These are phyloP conservation scores for Labrus mixtus DNA, from an alignment of 2,113 vertebrate species.

Conservation along the genomic window DNA sequence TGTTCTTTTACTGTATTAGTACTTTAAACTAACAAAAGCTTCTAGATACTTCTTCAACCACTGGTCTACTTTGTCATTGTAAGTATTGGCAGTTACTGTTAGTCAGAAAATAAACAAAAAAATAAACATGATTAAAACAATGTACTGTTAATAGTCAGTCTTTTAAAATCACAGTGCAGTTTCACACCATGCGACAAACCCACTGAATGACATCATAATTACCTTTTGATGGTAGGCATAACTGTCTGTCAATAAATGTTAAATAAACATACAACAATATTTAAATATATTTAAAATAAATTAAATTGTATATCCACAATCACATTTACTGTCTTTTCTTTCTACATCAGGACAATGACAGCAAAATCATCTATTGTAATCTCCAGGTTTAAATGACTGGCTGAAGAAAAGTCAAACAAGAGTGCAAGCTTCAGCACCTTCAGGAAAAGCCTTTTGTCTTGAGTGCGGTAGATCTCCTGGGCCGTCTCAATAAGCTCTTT, in stretches of 20 bases:
- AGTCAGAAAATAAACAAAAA: constrained; percentile 5
- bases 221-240: constrained; percentile 90
- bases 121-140: neutral
- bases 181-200: constrained; percentile 26
- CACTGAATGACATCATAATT: constrained; percentile 59
- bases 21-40: neutral
- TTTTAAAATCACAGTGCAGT: constrained; percentile 12
- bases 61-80: neutral
- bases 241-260: constrained; percentile 84
- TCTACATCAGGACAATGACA: neutral
- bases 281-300: constrained; percentile 14
- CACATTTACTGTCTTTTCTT: no score
- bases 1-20: neutral
- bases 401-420: no score
- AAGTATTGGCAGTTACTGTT: neutral
- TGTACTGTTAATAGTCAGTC: neutral
- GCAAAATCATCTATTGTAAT: neutral
- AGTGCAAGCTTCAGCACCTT: constrained; percentile 82
- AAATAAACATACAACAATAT: constrained; percentile 26
- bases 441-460: constrained; percentile 88
- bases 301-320: neutral
- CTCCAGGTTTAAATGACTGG: neutral
- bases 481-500: constrained; percentile 92
- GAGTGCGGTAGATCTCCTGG: constrained; percentile 86
- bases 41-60: neutral